A percentile compares a stretch with the other conserved stretches of the same genome.
Evolutionary conservation across 1,140 invertebrate genomes (phyloP).

Genomic region (Micrasema minimum): DNA sequence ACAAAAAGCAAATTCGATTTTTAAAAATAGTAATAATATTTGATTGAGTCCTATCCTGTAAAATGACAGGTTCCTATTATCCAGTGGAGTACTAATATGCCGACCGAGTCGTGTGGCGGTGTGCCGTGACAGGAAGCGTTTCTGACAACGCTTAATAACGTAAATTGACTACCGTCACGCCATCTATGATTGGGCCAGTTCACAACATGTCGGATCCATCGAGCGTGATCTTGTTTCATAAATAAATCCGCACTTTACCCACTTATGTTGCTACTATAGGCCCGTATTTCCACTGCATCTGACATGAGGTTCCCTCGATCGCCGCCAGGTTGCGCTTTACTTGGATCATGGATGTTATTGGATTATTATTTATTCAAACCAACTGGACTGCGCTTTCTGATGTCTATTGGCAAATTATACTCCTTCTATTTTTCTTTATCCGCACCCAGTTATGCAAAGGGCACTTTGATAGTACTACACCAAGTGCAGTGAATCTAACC

Average conservation of each 20-base stretch:
- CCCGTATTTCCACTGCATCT: background rate
- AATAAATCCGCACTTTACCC: constrained; percentile 48
- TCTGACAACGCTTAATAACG: constrained; percentile 48
- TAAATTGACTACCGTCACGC: constrained; percentile 50
- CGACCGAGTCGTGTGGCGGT: background rate
- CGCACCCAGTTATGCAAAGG: too few species aligned
- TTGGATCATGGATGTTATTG: background rate
- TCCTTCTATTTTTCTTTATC: too few species aligned
- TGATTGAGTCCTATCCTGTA: constrained; percentile 39
- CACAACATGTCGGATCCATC: constrained; percentile 35
- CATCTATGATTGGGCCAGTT: constrained; percentile 44
- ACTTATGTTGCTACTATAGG: constrained; percentile 13
- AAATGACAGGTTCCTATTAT: constrained; percentile 17
- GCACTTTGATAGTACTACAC: too few species aligned
- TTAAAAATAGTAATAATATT: too few species aligned
- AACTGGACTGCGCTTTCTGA: background rate
- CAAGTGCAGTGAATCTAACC: too few species aligned
- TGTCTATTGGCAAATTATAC: too few species aligned
- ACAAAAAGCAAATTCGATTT: too few species aligned
- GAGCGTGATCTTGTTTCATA: constrained; percentile 50
- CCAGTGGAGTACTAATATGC: background rate
- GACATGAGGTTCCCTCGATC: constrained; percentile 26
- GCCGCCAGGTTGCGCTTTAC: constrained; percentile 26
- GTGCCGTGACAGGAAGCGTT: constrained; percentile 51
- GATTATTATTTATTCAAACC: background rate